Evolutionary conservation across 2,113 vertebrate genomes (phyloP).

Genomic region (Lathamus discolor): DNA sequence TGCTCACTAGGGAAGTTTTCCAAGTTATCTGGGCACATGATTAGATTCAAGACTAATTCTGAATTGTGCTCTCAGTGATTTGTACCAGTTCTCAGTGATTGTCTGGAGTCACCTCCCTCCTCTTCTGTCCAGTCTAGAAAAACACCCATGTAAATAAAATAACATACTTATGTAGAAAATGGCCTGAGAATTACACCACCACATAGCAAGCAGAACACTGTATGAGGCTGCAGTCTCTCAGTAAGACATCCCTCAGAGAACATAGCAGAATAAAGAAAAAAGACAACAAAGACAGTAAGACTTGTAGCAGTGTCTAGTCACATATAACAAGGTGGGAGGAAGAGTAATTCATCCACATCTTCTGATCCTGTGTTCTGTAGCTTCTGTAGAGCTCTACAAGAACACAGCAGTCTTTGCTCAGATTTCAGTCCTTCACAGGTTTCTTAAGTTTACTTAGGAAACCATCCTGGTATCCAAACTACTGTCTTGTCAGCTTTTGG

Average conservation of each 20-base stretch:
- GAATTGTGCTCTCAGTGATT: not conserved
- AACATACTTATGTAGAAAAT: not conserved
- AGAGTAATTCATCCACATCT: not conserved
- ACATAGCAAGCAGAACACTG: not conserved
- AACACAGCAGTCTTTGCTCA: not conserved
- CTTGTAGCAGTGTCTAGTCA: not conserved
- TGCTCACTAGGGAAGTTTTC: not conserved
- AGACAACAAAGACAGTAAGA: not conserved
- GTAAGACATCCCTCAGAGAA: not conserved
- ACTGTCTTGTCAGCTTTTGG: not conserved
- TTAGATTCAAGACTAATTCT: not conserved
- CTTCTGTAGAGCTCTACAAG: not conserved
- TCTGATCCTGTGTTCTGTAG: not conserved
- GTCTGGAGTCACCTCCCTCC: not conserved
- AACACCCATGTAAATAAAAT: not conserved
- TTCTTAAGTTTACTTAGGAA: not conserved
- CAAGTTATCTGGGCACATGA: not conserved
- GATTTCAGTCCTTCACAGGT: not conserved
- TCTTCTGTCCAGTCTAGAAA: not conserved
- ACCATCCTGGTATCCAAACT: not conserved
- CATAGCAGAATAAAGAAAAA: not conserved
- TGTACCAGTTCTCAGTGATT: not conserved
- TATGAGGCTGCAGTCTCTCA: not conserved
- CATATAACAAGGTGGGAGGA: not conserved
- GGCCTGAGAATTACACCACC: not conserved